Percentiles rank a stretch among this genome's conserved stretches.
phyloP scores from a whole-genome alignment of 2,888 invertebrate genomes.

The Operophtera brumata region DNA sequence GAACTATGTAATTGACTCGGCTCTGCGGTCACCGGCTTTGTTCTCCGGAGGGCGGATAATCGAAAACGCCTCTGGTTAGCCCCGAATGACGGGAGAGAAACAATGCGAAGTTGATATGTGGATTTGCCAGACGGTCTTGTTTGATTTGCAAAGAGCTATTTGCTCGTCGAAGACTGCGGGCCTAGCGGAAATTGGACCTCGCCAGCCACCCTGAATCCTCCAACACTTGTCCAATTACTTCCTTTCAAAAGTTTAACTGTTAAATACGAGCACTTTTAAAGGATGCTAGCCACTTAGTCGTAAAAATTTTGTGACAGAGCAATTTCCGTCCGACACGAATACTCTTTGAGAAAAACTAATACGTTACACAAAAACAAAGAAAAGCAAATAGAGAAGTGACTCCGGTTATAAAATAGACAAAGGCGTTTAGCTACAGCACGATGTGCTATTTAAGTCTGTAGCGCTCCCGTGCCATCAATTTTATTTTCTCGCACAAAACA shows the following conservation, averaged over 20 bases:
- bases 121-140: slow-evolving; percentile 74
- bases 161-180: slow-evolving; percentile 70
- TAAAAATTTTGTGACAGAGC: slow-evolving; percentile 57
- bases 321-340: slow-evolving; percentile 65
- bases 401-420: slow-evolving; percentile 76
- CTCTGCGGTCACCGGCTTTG: slow-evolving; percentile 78
- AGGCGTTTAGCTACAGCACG: slow-evolving; percentile 74
- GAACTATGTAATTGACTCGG: slow-evolving; percentile 81
- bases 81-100: slow-evolving; percentile 73
- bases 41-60: slow-evolving; percentile 76
- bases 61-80: slow-evolving; percentile 79
- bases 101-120: slow-evolving; percentile 79
- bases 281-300: slow-evolving; percentile 42
- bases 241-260: slow-evolving; percentile 51
- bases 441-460: slow-evolving; percentile 75
- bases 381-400: slow-evolving; percentile 58
- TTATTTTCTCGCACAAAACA: slow-evolving; percentile 81
- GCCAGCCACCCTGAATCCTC: slow-evolving; percentile 54
- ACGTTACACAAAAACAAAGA: slow-evolving; percentile 65
- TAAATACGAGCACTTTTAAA: slow-evolving; percentile 57
- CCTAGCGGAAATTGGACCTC: slow-evolving; percentile 71
- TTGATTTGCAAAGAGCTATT: slow-evolving; percentile 80
- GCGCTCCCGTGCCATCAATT: slow-evolving; percentile 74
- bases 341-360: slow-evolving; percentile 67
- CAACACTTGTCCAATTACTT: slow-evolving; percentile 75